A percentile compares a stretch with the other conserved stretches of the same genome.
phyloP scores from a whole-genome alignment of 1,140 invertebrate species.

The Drosophila rhopaloa region DNA sequence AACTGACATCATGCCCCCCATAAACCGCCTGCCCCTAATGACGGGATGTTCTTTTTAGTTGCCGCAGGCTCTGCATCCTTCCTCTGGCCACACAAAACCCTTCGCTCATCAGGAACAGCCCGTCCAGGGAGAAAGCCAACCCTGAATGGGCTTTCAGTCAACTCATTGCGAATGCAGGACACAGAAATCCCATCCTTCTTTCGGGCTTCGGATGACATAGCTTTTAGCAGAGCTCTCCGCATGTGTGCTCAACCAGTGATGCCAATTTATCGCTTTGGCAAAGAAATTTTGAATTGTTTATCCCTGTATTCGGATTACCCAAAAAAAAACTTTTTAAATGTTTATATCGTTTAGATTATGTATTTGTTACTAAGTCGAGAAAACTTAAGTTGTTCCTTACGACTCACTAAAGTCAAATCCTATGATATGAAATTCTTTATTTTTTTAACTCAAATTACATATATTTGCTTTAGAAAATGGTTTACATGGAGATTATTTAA shows the following conservation, averaged over 20 bases:
- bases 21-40: slow-evolving; percentile 33
- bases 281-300: neutral
- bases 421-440: no score
- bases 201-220: slow-evolving; percentile 17
- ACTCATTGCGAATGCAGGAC: slow-evolving; percentile 37
- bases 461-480: no score
- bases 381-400: no score
- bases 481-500: no score
- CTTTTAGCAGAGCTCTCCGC: slow-evolving; percentile 9
- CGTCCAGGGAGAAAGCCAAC: slow-evolving; percentile 17
- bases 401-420: no score
- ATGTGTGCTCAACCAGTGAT: slow-evolving; percentile 18
- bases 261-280: neutral
- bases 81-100: slow-evolving; percentile 19
- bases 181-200: slow-evolving; percentile 25
- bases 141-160: slow-evolving; percentile 48
- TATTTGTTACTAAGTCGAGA: no score
- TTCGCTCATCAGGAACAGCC: slow-evolving; percentile 11
- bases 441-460: no score
- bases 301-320: neutral
- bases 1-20: slow-evolving; percentile 13
- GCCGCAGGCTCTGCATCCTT: slow-evolving; percentile 43
- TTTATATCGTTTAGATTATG: no score
- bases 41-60: slow-evolving; percentile 57
- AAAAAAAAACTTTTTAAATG: no score